phyloP scores from a whole-genome alignment of 30 jellyfish, hydroid and myxozoan genomes.

The Hydractinia echinata region DNA sequence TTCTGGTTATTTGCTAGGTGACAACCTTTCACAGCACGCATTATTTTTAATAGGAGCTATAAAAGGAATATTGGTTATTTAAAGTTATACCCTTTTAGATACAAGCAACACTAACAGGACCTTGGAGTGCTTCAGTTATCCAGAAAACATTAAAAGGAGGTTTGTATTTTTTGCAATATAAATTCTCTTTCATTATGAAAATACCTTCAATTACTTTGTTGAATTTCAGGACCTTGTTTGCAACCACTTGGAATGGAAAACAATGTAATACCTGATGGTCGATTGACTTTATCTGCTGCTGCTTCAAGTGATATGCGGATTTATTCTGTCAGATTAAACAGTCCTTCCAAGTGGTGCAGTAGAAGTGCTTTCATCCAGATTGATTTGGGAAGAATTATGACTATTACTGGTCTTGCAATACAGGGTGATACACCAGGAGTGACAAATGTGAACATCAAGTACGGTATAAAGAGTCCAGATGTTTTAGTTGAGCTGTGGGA shows the following conservation, averaged over 20 bases:
- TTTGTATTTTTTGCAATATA: background rate
- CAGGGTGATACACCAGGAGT: background rate
- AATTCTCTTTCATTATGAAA: no score
- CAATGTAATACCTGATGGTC: background rate
- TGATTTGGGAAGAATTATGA: slow-evolving; percentile 3
- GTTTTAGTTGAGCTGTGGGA: no score
- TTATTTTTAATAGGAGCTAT: no score
- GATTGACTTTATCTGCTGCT: background rate
- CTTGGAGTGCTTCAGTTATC: slow-evolving; percentile 5
- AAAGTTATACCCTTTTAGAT: slow-evolving; percentile 3
- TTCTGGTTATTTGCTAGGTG: no score
- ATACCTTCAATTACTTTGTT: background rate
- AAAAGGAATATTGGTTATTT: no score
- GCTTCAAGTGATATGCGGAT: background rate
- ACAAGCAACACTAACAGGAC: background rate
- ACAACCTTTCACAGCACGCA: no score
- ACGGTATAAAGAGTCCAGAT: background rate
- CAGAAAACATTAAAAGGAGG: slow-evolving; percentile 26
- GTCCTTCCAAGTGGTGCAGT: background rate
- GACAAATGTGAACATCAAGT: background rate
- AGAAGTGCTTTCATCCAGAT: background rate
- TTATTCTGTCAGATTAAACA: background rate
- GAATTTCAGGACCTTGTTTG: background rate
- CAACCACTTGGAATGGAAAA: slow-evolving; percentile 4
- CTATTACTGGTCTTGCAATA: slow-evolving; percentile 1